Evolutionary conservation across 2,888 invertebrate genomes (phyloP), one percentile per base, ranked within the genome.

Genomic region (Drosophila robusta): DNA sequence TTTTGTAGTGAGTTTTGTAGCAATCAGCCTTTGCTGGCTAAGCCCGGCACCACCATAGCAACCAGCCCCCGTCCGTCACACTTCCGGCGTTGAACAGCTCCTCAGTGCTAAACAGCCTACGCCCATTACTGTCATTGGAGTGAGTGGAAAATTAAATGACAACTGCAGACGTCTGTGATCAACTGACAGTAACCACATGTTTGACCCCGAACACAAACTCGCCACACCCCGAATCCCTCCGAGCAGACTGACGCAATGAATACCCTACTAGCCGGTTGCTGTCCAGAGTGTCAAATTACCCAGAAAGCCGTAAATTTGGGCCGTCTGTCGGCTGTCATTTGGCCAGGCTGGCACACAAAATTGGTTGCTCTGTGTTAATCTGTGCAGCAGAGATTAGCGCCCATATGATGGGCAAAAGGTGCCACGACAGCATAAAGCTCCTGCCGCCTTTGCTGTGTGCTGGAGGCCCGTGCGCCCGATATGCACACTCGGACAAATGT

Each of bases 141-240:
- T 63, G 65, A 69, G 82, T 54, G 69, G 79, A 67, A 88, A 86
- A 88, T 86, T 72, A 88, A 83, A 88, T 82, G 81, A 82, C 81
- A 82, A 86, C 89, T 83, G 89, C 89, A 82, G 89, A 87, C 80
- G 66, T 72, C 89, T 80, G 80, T 88, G 89, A 87, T 83, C 81
- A 88, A 88, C 88, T 88, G 89, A 86, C 87, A 80, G 73, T 65
- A 83, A 72, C 80, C 89, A 65, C 89, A 65, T 68, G 67, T 54
- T 63, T 64, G 38, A 56, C 32, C 39, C 49, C 55, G 14, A 45
- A 22, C 14, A 14, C 36, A 29, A 50, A 32, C 46, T 32, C 51
- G 34, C 14, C 66, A 11, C 32, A 29, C 29, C 32, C 41, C 51
- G 42, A 50, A 39, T 44, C 22, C 54, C 50, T 44, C 26, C 29